Evolutionary conservation across 2,888 invertebrate genomes (phyloP).

Genomic region (Sinhomidia bicolor): DNA sequence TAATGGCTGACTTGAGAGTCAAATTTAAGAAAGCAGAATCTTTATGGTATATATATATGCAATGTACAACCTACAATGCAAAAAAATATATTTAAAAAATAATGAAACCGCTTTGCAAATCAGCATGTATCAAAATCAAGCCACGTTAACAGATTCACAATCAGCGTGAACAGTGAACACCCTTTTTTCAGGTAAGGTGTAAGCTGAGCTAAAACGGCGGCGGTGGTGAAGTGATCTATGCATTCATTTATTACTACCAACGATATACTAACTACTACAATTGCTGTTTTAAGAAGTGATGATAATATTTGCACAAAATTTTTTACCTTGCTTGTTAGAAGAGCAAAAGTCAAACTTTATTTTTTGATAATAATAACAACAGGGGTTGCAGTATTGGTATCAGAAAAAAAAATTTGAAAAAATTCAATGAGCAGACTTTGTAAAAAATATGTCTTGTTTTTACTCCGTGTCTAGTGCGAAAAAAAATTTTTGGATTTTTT

Average conservation of each 20-base stretch:
- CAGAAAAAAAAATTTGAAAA: too few relatives aligned
- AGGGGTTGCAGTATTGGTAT: too few relatives aligned
- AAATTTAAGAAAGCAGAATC: not conserved
- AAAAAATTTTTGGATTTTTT: too few relatives aligned
- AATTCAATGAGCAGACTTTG: not conserved
- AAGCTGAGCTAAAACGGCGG: not conserved
- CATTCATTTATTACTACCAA: not conserved
- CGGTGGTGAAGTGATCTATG: too few relatives aligned
- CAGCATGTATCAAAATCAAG: not conserved
- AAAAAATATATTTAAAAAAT: too few relatives aligned
- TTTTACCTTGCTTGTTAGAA: not conserved
- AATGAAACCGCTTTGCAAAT: not conserved
- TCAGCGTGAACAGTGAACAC: conserved; percentile 2
- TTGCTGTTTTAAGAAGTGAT: too few relatives aligned
- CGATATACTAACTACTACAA: too few relatives aligned
- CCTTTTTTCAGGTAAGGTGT: conserved; percentile 27
- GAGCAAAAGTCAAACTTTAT: not conserved
- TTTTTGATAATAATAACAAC: too few relatives aligned
- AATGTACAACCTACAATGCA: too few relatives aligned
- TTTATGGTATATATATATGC: not conserved
- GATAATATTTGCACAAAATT: too few relatives aligned
- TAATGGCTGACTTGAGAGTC: not conserved
- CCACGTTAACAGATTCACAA: not conserved
- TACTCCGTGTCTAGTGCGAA: not conserved
- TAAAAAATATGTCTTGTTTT: not conserved